Evolutionary conservation across 2,797 vertebrate genomes (phyloP).

Genomic region (Synanceia verrucosa): DNA sequence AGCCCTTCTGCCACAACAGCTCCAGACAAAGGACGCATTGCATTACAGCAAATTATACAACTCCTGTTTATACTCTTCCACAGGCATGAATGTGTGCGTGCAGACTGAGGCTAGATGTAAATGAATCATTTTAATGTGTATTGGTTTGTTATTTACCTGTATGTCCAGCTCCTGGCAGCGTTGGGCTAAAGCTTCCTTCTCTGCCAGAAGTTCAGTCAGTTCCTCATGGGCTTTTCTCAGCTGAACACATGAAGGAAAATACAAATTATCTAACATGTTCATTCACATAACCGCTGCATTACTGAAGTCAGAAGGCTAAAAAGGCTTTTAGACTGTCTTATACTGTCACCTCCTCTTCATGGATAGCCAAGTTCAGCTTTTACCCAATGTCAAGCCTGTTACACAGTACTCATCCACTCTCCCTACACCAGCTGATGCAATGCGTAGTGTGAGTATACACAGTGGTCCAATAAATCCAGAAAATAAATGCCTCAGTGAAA

Average conservation of each 20-base stretch:
- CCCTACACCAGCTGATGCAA: background rate
- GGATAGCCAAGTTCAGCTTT: background rate
- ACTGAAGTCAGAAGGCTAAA: background rate
- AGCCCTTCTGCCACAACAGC: constrained; percentile 77
- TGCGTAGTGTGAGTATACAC: background rate
- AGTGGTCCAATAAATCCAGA: background rate
- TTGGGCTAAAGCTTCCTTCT: constrained; percentile 92
- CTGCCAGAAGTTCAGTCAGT: constrained; percentile 86
- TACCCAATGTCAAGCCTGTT: background rate
- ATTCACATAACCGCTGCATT: background rate
- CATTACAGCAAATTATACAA: constrained; percentile 59
- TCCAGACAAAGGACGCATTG: constrained; percentile 71
- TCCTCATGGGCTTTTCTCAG: constrained; percentile 91
- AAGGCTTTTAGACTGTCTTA: background rate
- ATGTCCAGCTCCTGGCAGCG: constrained; percentile 95
- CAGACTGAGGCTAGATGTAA: background rate
- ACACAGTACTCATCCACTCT: background rate
- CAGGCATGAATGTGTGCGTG: background rate
- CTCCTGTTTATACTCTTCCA: constrained; percentile 58
- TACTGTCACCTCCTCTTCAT: background rate
- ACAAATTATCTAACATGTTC: background rate
- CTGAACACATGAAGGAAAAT: constrained; percentile 70
- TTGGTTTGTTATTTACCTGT: constrained; percentile 83
- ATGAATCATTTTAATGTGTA: background rate
- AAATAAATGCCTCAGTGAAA: background rate